phyloP scores from a whole-genome alignment of 1,140 invertebrate genomes.

The Bombus waltoni region DNA sequence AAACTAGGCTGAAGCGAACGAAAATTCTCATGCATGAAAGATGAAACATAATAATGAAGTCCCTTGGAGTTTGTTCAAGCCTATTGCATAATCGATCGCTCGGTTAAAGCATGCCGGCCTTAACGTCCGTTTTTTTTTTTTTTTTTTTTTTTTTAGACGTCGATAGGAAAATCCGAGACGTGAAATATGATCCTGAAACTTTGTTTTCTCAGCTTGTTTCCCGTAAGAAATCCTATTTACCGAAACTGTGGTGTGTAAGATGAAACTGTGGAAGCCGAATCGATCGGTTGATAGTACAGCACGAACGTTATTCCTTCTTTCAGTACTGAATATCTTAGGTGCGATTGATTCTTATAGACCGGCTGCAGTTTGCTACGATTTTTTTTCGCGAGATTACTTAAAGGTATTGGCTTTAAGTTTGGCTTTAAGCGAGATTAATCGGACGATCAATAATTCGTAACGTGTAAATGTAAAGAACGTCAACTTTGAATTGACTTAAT shows the following conservation, averaged over 20 bases:
- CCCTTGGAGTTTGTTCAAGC: background rate
- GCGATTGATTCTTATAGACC: too few species aligned
- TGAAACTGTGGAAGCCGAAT: background rate
- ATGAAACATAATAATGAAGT: constrained; percentile 32
- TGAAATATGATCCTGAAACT: background rate
- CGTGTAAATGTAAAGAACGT: too few species aligned
- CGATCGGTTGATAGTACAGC: background rate
- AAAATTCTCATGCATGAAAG: constrained; percentile 44
- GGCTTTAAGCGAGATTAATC: too few species aligned
- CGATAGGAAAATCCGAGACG: background rate
- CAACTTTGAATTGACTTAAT: too few species aligned
- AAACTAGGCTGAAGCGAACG: constrained; percentile 20
- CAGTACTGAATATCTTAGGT: too few species aligned
- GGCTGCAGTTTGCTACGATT: too few species aligned
- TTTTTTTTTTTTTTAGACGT: background rate
- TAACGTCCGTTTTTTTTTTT: background rate
- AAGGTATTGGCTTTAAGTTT: too few species aligned
- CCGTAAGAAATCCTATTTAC: background rate
- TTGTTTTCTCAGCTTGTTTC: background rate
- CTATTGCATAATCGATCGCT: constrained; percentile 8
- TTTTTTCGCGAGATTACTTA: too few species aligned
- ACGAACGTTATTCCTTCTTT: too few species aligned
- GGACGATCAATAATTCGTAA: too few species aligned
- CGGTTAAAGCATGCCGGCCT: background rate
- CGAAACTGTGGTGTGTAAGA: background rate